Evolutionary conservation across 2,888 invertebrate genomes (phyloP), one percentile per base, ranked within the genome.

Genomic region (Hydrotaea diabolus): DNA sequence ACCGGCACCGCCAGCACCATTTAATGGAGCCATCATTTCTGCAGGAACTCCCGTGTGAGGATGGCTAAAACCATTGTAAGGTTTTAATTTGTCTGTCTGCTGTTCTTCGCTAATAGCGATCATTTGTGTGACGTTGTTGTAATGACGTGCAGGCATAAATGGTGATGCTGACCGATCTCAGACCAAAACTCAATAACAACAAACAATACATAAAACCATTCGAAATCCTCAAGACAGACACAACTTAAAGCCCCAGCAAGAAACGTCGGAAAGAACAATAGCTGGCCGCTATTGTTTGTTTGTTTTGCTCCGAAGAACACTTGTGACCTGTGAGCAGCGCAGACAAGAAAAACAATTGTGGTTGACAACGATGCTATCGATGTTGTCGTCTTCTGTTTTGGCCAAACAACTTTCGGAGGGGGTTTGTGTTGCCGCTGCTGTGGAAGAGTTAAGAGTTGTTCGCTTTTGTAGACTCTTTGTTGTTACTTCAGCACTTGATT

Each of bases 51-150:
- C 31, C 26, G 62, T 49, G 3, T 31, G 75, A 13, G 46, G 13
- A 0, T 39, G 21, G 26, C 31, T 73, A 9, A 17, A 82, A 49
- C 77, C 85, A 79, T 82, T 85, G 36, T 79, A 77, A 13, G 85
- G 36, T 82, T 85, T 85, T 26, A 82, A 49, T 77, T 82, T 82
- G 71, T 85, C 83, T 57, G 74, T 82, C 77, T 90, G 88, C 84
- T 91, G 92, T 88, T 91, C 91, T 87, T 91, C 91, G 86, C 90
- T 91, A 62, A 92, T 91, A 82, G 92, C 89, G 86, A 90, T 91
- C 91, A 91, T 91, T 89, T 88, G 87, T 77, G 85, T 84, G 78
- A 80, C 69, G 82, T 84, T 85, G 82, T 84, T 85, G 31, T 72
- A 82, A 80, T 83, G 81, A 79, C 80, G 85, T 55, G 73, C 80